These are phyloP conservation scores for Acrocephalus kingi DNA, from an alignment of 2,113 vertebrate species.

Conservation along the genomic window DNA sequence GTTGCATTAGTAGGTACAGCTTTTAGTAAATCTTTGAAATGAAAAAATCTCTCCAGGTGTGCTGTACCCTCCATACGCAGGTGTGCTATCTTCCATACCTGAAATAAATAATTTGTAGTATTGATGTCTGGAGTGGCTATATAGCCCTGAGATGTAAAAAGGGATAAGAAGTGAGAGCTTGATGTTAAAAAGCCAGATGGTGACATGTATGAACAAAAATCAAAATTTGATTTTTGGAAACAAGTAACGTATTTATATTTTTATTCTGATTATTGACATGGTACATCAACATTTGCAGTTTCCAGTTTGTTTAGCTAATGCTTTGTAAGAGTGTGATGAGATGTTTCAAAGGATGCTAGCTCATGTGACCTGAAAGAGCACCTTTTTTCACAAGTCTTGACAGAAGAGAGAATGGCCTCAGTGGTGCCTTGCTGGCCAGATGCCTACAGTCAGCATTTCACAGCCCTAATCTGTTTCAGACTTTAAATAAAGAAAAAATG, in stretches of 20 bases:
- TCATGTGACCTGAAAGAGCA: neutral
- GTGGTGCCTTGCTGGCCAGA: neutral
- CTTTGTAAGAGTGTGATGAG: neutral
- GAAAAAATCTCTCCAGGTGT: neutral
- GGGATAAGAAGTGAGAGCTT: neutral
- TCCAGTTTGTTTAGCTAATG: neutral
- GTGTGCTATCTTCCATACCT: neutral
- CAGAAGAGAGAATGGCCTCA: neutral
- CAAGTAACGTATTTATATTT: neutral
- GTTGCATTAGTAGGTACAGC: neutral
- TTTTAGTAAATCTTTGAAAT: neutral
- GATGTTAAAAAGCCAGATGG: neutral
- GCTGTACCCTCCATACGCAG: neutral
- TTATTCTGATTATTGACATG: neutral
- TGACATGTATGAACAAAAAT: neutral
- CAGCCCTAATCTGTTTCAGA: neutral
- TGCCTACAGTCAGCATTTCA: rapidly evolving
- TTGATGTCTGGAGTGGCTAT: neutral
- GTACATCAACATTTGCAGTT: neutral
- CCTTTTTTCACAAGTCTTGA: neutral
- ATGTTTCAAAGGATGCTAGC: neutral
- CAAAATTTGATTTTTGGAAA: neutral
- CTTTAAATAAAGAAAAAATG: neutral
- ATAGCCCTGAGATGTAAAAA: neutral
- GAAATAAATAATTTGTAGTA: neutral